A percentile compares a stretch with the other conserved stretches of the same genome.
phyloP scores from a whole-genome alignment of 2,113 vertebrate species.

The Aix galericulata region DNA sequence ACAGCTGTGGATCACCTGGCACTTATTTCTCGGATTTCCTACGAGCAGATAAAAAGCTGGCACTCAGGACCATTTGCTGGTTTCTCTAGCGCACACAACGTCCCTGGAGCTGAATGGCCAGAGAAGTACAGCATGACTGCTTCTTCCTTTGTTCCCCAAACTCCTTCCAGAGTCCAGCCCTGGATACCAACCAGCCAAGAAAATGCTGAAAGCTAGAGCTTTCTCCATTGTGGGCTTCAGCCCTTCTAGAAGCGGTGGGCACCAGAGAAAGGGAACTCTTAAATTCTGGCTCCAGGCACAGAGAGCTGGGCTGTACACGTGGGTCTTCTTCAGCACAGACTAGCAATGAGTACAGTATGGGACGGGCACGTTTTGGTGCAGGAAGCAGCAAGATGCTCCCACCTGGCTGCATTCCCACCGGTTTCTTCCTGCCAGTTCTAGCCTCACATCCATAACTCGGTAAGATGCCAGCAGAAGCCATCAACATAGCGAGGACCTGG shows the following conservation, averaged over 20 bases:
- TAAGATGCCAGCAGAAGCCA: background rate
- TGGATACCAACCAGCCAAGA: background rate
- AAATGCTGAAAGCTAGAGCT: background rate
- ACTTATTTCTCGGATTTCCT: background rate
- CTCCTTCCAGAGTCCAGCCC: background rate
- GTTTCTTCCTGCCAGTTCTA: background rate
- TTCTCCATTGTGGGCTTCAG: background rate
- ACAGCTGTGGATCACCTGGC: background rate
- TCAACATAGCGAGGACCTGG: background rate
- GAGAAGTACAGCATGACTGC: background rate
- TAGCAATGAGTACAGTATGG: background rate
- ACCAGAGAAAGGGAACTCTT: background rate
- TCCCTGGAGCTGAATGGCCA: background rate
- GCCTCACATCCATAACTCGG: background rate
- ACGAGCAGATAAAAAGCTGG: background rate
- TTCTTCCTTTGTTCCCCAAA: background rate
- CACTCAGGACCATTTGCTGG: background rate
- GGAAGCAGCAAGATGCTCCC: background rate
- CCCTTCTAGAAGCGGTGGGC: background rate
- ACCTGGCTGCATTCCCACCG: background rate
- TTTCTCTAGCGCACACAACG: background rate
- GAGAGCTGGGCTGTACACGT: background rate
- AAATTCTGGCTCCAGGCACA: background rate
- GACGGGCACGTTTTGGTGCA: background rate
- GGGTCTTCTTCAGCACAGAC: background rate